Conservation (phyloP, 2,888 invertebrate species). For the Drosophila mettleri region DNA sequence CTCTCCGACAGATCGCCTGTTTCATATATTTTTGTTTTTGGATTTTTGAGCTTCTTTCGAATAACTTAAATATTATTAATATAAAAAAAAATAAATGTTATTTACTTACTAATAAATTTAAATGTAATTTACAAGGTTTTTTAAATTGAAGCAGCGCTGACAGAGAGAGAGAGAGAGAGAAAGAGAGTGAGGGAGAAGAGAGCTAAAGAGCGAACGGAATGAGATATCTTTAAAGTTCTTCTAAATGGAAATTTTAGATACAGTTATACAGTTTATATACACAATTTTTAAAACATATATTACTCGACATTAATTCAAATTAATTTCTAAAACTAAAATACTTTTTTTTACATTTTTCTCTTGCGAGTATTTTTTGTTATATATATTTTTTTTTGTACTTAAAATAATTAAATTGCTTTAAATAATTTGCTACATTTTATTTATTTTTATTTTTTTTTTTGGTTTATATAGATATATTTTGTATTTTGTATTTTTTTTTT, state of each 20-base stretch:
- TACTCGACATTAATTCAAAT: conserved; percentile 22
- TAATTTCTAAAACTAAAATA: conserved; percentile 61
- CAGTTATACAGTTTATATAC: conserved; percentile 39
- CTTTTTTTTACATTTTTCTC: conserved; percentile 59
- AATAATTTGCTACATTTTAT: conserved; percentile 32
- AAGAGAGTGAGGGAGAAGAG: not conserved
- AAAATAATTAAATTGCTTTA: conserved; percentile 45
- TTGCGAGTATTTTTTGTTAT: conserved; percentile 60
- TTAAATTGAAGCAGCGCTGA: conserved; percentile 20
- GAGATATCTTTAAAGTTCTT: conserved; percentile 32
- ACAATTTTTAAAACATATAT: conserved; percentile 27
- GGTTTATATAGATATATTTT: conserved; percentile 21
- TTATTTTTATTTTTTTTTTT: conserved; percentile 23
- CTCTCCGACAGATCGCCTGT: conserved; percentile 16
- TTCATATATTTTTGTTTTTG: conserved; percentile 40
- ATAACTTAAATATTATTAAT: conserved; percentile 15
- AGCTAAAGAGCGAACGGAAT: conserved; percentile 33
- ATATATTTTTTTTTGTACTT: conserved; percentile 28
- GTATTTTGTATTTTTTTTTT: conserved; percentile 18
- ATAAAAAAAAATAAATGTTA: not conserved
- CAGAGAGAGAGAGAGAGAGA: conserved; percentile 3
- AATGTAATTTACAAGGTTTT: conserved; percentile 23
- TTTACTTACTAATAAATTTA: conserved; percentile 34
- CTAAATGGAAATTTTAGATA: conserved; percentile 13
- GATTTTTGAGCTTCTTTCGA: conserved; percentile 54